Evolutionary conservation across 2,797 vertebrate genomes (phyloP).

Genomic region (Orientallactaga sibirica): DNA sequence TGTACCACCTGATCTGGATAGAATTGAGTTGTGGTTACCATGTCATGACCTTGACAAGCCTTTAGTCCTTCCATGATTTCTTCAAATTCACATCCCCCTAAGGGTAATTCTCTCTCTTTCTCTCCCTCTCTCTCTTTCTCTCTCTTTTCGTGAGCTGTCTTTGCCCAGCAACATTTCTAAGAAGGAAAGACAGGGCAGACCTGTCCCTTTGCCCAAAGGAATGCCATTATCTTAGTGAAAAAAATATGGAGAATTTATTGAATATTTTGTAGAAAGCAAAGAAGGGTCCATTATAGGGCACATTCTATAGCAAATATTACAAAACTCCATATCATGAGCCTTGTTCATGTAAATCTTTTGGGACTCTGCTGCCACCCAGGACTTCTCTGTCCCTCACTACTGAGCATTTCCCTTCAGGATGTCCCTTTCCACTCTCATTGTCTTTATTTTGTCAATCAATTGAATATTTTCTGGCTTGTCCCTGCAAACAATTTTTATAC

Average conservation of each 20-base stretch:
- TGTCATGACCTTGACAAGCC: not conserved
- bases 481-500: not conserved
- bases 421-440: not conserved
- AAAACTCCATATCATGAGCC: not conserved
- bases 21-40: not conserved
- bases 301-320: not conserved
- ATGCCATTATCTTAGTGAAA: not conserved
- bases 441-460: not conserved
- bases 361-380: not conserved
- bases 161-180: not conserved
- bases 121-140: not conserved
- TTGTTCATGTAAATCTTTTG: not conserved
- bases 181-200: not conserved
- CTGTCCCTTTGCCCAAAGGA: not conserved
- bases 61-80: not conserved
- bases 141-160: not conserved
- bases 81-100: not conserved
- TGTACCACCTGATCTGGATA: not conserved
- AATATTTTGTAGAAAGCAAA: not conserved
- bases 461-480: not conserved
- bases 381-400: not conserved
- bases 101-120: not conserved
- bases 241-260: not conserved
- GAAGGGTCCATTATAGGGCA: not conserved
- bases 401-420: not conserved